phyloP scores from a whole-genome alignment of 2,797 vertebrate genomes.

The Clamator glandarius region DNA sequence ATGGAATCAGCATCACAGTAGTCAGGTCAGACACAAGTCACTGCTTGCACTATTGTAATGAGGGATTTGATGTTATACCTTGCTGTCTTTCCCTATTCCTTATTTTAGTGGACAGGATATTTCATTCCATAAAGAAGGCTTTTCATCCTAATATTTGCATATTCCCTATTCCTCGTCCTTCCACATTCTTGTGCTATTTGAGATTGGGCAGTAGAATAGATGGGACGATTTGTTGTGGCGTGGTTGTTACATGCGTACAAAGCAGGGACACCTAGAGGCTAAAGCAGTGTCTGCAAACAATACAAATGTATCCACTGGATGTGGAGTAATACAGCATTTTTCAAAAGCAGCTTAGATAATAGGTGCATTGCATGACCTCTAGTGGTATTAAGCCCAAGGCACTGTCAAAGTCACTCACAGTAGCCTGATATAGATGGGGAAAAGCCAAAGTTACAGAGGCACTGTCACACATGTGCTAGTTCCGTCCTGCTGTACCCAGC shows the following conservation, averaged over 20 bases:
- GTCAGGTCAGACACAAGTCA: neutral
- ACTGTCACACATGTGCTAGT: fast-evolving
- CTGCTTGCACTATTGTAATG: neutral
- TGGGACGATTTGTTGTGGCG: neutral
- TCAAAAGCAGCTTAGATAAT: slow-evolving; percentile 38
- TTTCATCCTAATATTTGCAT: neutral
- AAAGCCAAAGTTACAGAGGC: neutral
- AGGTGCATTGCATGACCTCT: slow-evolving; percentile 59
- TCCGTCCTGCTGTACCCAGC: neutral
- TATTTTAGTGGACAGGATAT: neutral
- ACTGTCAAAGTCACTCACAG: neutral
- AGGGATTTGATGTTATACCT: neutral
- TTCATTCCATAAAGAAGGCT: neutral
- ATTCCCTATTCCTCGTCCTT: neutral
- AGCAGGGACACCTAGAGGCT: slow-evolving; percentile 2
- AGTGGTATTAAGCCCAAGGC: slow-evolving; percentile 50
- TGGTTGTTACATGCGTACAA: neutral
- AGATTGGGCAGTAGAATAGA: neutral
- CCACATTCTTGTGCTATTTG: neutral
- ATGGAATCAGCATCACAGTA: neutral
- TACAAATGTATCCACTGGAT: neutral
- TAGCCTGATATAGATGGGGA: neutral
- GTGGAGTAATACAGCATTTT: neutral
- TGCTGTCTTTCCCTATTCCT: neutral
- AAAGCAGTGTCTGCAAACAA: neutral